Conservation (phyloP, 2,113 vertebrate species). For the Hemiprocne comata region DNA sequence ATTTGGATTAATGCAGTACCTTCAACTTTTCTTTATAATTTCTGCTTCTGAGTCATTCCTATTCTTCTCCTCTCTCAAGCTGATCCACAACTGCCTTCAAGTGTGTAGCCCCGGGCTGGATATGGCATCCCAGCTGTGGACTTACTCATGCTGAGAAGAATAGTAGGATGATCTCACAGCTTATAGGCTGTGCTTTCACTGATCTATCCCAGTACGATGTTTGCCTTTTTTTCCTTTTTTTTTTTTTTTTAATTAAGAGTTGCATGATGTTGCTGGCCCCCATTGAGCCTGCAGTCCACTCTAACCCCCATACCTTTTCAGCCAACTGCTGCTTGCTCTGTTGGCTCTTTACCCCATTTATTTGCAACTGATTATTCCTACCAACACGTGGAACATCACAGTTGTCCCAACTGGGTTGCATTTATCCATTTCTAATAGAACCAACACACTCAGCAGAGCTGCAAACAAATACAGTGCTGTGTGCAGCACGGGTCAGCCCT, state of each 20-base stretch:
- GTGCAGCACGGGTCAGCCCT: background rate
- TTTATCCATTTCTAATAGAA: background rate
- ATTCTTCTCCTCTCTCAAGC: background rate
- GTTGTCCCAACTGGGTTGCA: background rate
- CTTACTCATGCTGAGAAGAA: background rate
- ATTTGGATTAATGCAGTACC: background rate
- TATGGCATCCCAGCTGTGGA: background rate
- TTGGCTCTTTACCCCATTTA: background rate
- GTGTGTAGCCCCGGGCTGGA: background rate
- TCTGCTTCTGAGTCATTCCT: background rate
- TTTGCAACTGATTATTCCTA: background rate
- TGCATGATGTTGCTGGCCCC: background rate
- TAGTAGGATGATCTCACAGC: constrained; percentile 11
- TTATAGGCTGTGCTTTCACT: background rate
- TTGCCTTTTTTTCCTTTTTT: background rate
- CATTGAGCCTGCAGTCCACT: background rate
- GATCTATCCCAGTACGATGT: background rate
- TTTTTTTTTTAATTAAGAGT: background rate
- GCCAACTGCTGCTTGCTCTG: background rate
- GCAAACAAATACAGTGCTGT: background rate
- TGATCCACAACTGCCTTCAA: background rate
- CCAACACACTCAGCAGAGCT: background rate
- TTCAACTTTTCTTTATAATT: background rate
- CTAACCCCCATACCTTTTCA: background rate
- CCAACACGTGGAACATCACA: background rate